phyloP scores from a whole-genome alignment of 1,140 invertebrate species.

The Mylabris phalerata region DNA sequence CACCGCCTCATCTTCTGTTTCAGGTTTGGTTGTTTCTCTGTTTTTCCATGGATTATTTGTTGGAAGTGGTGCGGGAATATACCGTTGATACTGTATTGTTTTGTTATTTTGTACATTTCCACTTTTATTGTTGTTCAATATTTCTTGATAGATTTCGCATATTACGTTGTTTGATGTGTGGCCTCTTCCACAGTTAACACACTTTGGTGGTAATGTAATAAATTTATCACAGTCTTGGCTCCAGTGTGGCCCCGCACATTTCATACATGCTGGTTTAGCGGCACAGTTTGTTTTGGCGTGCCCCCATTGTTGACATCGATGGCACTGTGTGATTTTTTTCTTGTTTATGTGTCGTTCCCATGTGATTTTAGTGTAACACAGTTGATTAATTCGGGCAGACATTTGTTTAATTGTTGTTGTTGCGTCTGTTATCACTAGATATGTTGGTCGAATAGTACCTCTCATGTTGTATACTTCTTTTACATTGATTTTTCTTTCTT shows the following conservation, averaged over 20 bases:
- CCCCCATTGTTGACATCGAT: slow-evolving; percentile 38
- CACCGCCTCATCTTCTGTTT: background rate
- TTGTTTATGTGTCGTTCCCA: slow-evolving; percentile 30
- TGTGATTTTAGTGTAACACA: background rate
- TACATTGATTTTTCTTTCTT: background rate
- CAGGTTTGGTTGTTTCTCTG: background rate
- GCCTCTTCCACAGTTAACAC: background rate
- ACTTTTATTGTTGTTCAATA: background rate
- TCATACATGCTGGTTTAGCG: slow-evolving; percentile 29
- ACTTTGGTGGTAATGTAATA: background rate
- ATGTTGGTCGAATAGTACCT: background rate
- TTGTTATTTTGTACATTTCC: background rate
- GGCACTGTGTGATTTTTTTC: slow-evolving; percentile 29
- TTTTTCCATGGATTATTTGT: background rate
- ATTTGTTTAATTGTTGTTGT: background rate
- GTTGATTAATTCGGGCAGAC: background rate
- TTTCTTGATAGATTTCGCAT: background rate
- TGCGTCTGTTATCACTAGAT: slow-evolving; percentile 4
- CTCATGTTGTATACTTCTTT: slow-evolving; percentile 5
- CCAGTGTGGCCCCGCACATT: slow-evolving; percentile 35
- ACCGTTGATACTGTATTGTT: background rate
- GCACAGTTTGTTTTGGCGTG: slow-evolving; percentile 34
- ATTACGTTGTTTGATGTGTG: background rate
- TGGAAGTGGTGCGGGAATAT: background rate
- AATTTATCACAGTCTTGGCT: slow-evolving; percentile 32